Conservation (phyloP, 2,797 vertebrate species). For the Myiotriccus ornatus region DNA sequence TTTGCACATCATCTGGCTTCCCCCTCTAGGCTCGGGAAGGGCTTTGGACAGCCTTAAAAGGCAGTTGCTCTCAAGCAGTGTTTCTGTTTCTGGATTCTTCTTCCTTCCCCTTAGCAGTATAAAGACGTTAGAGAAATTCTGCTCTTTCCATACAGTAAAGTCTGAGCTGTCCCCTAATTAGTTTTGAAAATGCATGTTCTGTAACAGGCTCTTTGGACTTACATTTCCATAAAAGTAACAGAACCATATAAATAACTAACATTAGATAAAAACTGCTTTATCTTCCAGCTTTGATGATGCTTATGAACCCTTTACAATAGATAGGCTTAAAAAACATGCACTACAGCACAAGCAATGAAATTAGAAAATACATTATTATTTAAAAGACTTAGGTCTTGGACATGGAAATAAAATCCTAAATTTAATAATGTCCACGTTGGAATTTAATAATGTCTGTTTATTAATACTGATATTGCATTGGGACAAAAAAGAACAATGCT, state of each 20-base stretch:
- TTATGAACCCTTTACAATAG: background rate
- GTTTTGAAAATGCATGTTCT: background rate
- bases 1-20: background rate
- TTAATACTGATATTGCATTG: background rate
- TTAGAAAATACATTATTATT: slow-evolving; percentile 20
- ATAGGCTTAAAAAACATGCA: background rate
- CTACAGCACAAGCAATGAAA: background rate
- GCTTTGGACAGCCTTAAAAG: background rate
- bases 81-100: background rate
- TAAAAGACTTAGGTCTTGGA: background rate
- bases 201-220: background rate
- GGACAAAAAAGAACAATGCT: background rate
- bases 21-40: background rate
- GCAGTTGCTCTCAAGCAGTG: background rate
- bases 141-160: background rate
- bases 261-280: background rate
- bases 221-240: background rate
- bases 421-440: background rate
- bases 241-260: background rate
- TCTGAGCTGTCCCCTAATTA: background rate
- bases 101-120: background rate
- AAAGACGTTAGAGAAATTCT: background rate
- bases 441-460: slow-evolving; percentile 34
- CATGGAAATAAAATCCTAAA: background rate
- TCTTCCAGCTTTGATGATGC: background rate